Percentiles rank a stretch among this genome's conserved stretches.
phyloP scores from a whole-genome alignment of 2,113 vertebrate genomes.

The Poecile atricapillus region DNA sequence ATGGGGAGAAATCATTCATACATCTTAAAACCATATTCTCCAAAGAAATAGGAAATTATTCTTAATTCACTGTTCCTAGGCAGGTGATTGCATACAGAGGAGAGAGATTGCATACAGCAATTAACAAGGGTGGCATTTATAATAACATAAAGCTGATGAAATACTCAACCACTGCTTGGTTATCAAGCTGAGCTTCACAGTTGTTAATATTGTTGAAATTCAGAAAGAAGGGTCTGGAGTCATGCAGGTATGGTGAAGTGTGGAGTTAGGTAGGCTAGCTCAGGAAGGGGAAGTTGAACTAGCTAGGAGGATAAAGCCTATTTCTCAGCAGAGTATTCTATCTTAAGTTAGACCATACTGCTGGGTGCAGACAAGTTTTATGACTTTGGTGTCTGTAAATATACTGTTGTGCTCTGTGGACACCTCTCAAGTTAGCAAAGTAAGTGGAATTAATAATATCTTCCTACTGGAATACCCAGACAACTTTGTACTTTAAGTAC shows the following conservation, averaged over 20 bases:
- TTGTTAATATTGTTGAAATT: neutral
- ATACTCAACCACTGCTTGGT: neutral
- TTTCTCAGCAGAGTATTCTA: neutral
- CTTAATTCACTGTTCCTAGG: neutral
- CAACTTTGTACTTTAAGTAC: neutral
- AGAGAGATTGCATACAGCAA: neutral
- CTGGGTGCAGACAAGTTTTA: neutral
- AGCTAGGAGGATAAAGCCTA: neutral
- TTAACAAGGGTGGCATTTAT: neutral
- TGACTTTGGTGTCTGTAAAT: neutral
- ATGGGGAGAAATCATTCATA: neutral
- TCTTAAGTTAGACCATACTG: neutral
- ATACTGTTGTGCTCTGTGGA: neutral
- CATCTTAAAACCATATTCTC: neutral
- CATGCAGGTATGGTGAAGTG: neutral
- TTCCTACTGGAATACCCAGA: neutral
- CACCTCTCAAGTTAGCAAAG: neutral
- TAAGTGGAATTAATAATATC: neutral
- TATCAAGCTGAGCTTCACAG: neutral
- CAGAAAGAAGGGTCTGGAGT: neutral
- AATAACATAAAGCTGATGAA: neutral
- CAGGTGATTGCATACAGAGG: neutral
- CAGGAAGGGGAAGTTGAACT: fast-evolving
- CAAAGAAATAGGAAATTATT: neutral
- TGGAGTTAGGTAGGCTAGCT: neutral